A percentile compares a stretch with the other conserved stretches of the same genome.
phyloP scores from a whole-genome alignment of 2,797 vertebrate genomes.

The Rhynchotus rufescens region DNA sequence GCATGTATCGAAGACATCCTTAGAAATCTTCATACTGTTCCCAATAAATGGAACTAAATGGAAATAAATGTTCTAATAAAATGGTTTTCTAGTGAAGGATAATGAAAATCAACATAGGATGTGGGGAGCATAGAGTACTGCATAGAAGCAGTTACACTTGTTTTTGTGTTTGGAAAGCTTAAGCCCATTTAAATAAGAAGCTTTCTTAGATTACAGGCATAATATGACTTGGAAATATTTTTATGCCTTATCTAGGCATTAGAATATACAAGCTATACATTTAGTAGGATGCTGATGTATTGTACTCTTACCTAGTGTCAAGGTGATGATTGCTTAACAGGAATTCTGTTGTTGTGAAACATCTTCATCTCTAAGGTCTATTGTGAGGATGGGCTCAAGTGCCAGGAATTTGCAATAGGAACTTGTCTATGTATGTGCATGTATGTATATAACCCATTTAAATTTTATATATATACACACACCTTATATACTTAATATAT shows the following conservation, averaged over 20 bases:
- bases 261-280: not conserved
- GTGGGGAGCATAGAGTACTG: not conserved
- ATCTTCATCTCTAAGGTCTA: not conserved
- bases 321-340: not conserved
- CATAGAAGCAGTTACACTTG: not conserved
- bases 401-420: not conserved
- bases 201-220: not conserved
- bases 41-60: not conserved
- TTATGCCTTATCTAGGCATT: not conserved
- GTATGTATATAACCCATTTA: too few relatives aligned
- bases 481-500: not conserved
- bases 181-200: not conserved
- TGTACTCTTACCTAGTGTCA: not conserved
- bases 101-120: not conserved
- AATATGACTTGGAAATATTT: not conserved
- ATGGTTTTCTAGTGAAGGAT: not conserved
- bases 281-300: not conserved
- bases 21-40: not conserved
- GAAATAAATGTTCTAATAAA: not conserved
- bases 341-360: not conserved
- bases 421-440: not conserved
- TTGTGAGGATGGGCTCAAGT: not conserved
- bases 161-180: not conserved
- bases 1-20: not conserved
- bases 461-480: too few relatives aligned